Base-by-base conservation (phyloP, 2,888 invertebrate genomes). In the Orchestes rusci region DNA sequence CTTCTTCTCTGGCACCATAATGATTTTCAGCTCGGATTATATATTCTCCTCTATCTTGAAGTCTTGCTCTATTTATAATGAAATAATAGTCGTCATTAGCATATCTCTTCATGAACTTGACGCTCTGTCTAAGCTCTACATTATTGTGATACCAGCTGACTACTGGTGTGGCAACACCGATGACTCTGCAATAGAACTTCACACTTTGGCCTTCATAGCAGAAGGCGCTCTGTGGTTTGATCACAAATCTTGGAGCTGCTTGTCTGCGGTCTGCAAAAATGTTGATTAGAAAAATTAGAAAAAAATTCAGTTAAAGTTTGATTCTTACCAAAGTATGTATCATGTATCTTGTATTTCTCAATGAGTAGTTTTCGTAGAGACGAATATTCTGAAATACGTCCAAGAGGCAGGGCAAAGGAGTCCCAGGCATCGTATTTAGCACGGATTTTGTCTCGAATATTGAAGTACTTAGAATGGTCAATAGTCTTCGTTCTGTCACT, bases 101-200 rank as follows among this genome's bases (percentile, higher is more conserved):
- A 66, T 97, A 99, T 61, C 95, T 82, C 73, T 97, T 97, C 97
- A 99, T 99, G 70, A 90, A 95, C 71, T 99, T 99, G 54, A 96
- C 95, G 56, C 94, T 94, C 72, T 99, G 97, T 42, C 91, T 76
- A 41, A 99, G 73, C 65, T 96, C 96, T 62, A 82, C 79, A 69
- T 90, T 91, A 70, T 92, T 94, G 62, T 88, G 85, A 54, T 84
- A 87, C 99, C 99, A 99, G 16, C 93, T 88, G 51, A 99, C 80
- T 0, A 93, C 92, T 27, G 97, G 93, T 16, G 94, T 80, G 17
- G 97, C 94, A 56, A 85, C 81, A 1, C 93, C 93, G 63, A 99
- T 91, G 57, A 99, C 87, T 59, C 95, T 84, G 68, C 97, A 99
- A 68, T 91, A 92, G 76, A 99, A 89, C 67, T 92, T 94, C 48